phyloP scores from a whole-genome alignment of 2,113 vertebrate species.

The Neotragus pygmaeus region DNA sequence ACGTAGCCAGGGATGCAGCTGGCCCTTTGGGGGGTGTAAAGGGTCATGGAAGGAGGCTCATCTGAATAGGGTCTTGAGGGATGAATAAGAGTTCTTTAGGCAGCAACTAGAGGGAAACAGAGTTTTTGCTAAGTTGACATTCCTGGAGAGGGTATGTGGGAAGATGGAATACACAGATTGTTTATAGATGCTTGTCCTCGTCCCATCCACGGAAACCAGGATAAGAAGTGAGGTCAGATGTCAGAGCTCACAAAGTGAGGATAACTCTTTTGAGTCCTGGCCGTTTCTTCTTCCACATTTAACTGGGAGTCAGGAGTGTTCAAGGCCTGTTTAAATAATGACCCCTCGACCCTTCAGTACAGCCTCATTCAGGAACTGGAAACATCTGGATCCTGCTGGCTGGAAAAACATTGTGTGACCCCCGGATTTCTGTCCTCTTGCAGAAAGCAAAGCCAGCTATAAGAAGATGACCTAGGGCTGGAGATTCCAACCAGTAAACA shows the following conservation, averaged over 20 bases:
- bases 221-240: background rate
- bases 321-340: background rate
- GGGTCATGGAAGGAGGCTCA: background rate
- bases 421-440: background rate
- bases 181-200: background rate
- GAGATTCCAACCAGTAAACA: background rate
- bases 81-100: background rate
- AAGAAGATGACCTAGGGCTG: background rate
- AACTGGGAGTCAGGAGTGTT: background rate
- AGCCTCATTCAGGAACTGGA: conserved; percentile 46
- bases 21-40: background rate
- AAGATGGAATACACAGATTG: background rate
- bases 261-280: background rate
- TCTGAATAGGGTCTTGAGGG: background rate
- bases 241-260: background rate
- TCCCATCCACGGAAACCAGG: background rate
- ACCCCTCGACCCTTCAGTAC: background rate
- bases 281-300: background rate
- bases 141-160: background rate
- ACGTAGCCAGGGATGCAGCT: background rate
- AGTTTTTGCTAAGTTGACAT: background rate
- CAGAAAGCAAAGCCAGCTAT: background rate
- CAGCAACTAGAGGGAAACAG: background rate
- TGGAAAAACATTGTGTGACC: background rate
- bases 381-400: conserved; percentile 62